Conservation (phyloP, 2,113 vertebrate genomes). For the Eretmochelys imbricata region DNA sequence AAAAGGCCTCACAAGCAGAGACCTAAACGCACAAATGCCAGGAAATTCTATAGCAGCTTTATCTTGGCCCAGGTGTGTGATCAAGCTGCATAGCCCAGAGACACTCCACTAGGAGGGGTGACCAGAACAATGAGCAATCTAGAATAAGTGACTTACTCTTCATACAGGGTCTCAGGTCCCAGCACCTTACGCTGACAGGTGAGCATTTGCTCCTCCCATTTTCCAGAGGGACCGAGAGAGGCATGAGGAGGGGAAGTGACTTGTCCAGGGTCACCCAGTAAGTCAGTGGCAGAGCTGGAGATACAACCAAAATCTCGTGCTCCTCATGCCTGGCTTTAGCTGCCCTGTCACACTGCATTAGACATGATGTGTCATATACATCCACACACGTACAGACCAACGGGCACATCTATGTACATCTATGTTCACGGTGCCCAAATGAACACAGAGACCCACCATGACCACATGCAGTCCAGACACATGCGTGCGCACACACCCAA, state of each 20-base stretch:
- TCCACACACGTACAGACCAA: not conserved
- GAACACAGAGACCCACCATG: not conserved
- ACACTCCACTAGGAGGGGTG: not conserved
- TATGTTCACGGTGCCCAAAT: fast-evolving
- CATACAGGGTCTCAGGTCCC: not conserved
- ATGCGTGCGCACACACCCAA: not conserved
- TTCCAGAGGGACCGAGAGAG: not conserved
- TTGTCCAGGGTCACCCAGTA: not conserved
- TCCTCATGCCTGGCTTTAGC: not conserved
- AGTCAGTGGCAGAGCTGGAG: not conserved
- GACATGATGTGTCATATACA: not conserved
- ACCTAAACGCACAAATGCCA: not conserved
- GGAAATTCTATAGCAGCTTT: not conserved
- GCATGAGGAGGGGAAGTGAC: not conserved
- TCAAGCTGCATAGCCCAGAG: fast-evolving
- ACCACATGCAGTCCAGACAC: not conserved
- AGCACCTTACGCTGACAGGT: not conserved
- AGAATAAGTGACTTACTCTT: not conserved
- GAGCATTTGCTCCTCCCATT: not conserved
- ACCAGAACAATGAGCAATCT: not conserved
- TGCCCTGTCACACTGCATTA: not conserved
- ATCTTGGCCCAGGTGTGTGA: not conserved
- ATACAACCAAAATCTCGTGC: not conserved
- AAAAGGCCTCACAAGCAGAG: not conserved
- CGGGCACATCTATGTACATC: not conserved